Evolutionary conservation across 2,888 invertebrate genomes (phyloP).

Genomic region (Lomographa bimaculata): DNA sequence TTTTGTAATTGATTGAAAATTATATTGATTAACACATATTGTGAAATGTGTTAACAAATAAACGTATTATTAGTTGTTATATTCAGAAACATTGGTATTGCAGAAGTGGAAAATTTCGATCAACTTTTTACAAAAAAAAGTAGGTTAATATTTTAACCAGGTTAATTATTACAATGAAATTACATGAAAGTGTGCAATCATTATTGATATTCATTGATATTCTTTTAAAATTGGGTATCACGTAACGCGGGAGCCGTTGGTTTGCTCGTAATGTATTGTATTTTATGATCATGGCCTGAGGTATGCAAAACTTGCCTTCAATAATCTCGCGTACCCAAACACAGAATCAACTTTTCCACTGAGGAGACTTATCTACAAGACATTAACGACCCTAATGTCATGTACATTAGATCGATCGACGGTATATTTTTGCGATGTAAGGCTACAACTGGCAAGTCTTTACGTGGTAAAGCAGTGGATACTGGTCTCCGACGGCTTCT

Average conservation of each 20-base stretch:
- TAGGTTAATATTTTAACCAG: constrained; percentile 27
- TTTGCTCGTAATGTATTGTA: constrained; percentile 71
- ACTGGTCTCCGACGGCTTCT: constrained; percentile 54
- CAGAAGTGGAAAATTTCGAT: constrained; percentile 6
- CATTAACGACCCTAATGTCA: constrained; percentile 39
- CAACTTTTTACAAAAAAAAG: constrained; percentile 13
- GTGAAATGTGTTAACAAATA: no score
- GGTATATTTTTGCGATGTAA: constrained; percentile 2
- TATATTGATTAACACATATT: no score
- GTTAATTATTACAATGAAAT: no score
- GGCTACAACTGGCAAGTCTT: constrained; percentile 38
- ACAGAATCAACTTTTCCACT: constrained; percentile 52
- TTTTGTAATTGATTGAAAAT: background rate
- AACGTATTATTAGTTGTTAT: no score
- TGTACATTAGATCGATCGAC: constrained; percentile 21
- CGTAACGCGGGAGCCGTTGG: constrained; percentile 72
- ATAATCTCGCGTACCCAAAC: constrained; percentile 63
- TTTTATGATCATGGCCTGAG: constrained; percentile 73
- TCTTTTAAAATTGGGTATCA: constrained; percentile 60
- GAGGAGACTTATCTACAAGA: constrained; percentile 26
- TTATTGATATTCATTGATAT: constrained; percentile 57
- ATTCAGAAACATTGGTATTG: background rate
- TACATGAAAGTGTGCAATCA: constrained; percentile 53
- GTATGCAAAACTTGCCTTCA: constrained; percentile 76
- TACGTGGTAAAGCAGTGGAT: constrained; percentile 44